Conservation (phyloP, 1,140 invertebrate species). For the Oryzaephilus surinamensis region DNA sequence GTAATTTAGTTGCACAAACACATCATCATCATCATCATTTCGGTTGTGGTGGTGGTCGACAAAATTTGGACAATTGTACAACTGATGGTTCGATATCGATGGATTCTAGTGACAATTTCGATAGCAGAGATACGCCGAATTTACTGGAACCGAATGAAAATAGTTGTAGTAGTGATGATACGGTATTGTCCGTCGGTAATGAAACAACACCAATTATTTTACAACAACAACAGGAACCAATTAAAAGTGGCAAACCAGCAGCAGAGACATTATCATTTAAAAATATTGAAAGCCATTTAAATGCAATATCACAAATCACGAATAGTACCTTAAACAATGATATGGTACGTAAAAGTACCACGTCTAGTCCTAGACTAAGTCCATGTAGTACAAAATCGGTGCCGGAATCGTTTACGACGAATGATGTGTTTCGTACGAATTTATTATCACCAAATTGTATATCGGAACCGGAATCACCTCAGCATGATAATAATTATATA, state of each 20-base stretch:
- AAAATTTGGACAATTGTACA: constrained; percentile 23
- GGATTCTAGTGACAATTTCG: constrained; percentile 32
- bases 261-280: constrained; percentile 40
- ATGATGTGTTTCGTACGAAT: constrained; percentile 1
- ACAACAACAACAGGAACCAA: neutral
- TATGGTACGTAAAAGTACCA: constrained; percentile 16
- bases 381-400: constrained; percentile 27
- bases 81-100: constrained; percentile 32
- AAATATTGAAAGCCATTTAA: constrained; percentile 48
- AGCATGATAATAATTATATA: neutral
- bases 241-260: constrained; percentile 5
- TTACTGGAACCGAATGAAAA: constrained; percentile 36
- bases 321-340: constrained; percentile 32
- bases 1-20: too few relatives aligned
- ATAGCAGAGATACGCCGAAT: constrained; percentile 23
- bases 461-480: neutral
- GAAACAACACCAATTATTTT: too few relatives aligned
- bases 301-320: constrained; percentile 46
- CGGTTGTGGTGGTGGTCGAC: too few relatives aligned
- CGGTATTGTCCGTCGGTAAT: constrained; percentile 55
- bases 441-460: neutral
- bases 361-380: constrained; percentile 23
- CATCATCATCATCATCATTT: too few relatives aligned
- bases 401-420: constrained; percentile 13
- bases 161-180: constrained; percentile 53